Percentiles rank a stretch among this genome's conserved stretches.
phyloP scores from a whole-genome alignment of 2,888 invertebrate genomes.

The Meloe dianella region DNA sequence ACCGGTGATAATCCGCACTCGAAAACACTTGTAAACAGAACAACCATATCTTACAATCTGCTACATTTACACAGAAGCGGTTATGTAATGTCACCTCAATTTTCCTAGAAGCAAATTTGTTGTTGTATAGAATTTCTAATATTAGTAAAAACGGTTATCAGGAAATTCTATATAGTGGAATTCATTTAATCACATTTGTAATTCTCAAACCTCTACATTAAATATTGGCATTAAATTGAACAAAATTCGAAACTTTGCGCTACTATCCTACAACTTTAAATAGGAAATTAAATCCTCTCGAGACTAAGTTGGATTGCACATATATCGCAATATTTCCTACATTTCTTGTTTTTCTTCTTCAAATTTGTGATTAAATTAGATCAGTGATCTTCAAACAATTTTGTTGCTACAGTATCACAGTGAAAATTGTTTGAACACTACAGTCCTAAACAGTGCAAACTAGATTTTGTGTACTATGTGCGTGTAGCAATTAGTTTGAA shows the following conservation, averaged over 20 bases:
- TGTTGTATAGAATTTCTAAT: no score
- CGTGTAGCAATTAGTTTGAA: conserved; percentile 1
- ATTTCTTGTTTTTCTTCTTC: conserved; percentile 12
- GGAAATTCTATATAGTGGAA: no score
- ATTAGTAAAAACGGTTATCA: no score
- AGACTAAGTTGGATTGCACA: conserved; percentile 16
- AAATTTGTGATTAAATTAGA: not conserved
- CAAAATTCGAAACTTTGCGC: conserved; percentile 16
- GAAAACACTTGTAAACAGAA: conserved; percentile 43
- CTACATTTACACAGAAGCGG: conserved; percentile 1
- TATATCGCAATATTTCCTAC: conserved; percentile 22
- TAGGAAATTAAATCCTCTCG: conserved; percentile 20
- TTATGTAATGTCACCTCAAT: not conserved
- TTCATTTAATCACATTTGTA: not conserved
- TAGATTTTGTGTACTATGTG: not conserved
- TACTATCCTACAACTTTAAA: conserved; percentile 13
- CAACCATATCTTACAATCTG: conserved; percentile 4
- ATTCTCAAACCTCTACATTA: not conserved
- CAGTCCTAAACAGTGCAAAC: not conserved
- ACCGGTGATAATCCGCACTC: conserved; percentile 37
- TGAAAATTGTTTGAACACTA: no score
- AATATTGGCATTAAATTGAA: conserved; percentile 13
- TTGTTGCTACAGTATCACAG: no score
- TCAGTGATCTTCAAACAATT: no score
- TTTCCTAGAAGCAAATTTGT: not conserved